Conservation (phyloP, 2,888 invertebrate species). For the Blera fallax region DNA sequence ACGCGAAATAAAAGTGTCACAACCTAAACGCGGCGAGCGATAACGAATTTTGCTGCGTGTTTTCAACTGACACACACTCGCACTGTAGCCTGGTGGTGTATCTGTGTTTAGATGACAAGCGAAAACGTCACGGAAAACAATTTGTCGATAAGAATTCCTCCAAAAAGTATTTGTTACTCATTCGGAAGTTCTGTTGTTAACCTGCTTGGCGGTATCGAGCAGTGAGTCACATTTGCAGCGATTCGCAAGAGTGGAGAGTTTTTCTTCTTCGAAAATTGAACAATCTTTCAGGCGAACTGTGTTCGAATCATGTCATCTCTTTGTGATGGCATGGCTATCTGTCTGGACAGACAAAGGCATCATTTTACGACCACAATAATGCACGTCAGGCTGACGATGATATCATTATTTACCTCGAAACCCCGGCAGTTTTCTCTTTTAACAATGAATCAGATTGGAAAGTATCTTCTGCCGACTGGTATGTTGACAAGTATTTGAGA, state of each 20-base stretch:
- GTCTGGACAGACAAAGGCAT: constrained; percentile 16
- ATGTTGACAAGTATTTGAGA: not conserved
- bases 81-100: constrained; percentile 16
- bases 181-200: constrained; percentile 45
- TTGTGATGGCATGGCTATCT: not conserved
- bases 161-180: constrained; percentile 23
- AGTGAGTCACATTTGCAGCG: constrained; percentile 8
- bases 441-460: constrained; percentile 15
- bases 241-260: constrained; percentile 21
- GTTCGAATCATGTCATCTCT: constrained; percentile 6
- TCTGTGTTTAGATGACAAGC: constrained; percentile 34
- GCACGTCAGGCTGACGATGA: constrained; percentile 35
- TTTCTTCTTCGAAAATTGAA: not conserved
- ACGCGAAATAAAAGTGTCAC: constrained; percentile 46
- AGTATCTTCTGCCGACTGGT: constrained; percentile 13
- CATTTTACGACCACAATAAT: constrained; percentile 11
- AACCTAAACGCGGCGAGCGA: constrained; percentile 23
- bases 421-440: constrained; percentile 27
- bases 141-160: constrained; percentile 43
- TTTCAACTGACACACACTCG: constrained; percentile 1
- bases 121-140: constrained; percentile 53
- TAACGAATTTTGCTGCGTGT: constrained; percentile 43
- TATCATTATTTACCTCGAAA: constrained; percentile 41
- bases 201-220: constrained; percentile 12
- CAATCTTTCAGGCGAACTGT: constrained; percentile 8